A percentile compares a stretch with the other conserved stretches of the same genome.
These are phyloP conservation scores for Scalopus aquaticus DNA, from an alignment of 2,113 vertebrate species.

Conservation along the genomic window DNA sequence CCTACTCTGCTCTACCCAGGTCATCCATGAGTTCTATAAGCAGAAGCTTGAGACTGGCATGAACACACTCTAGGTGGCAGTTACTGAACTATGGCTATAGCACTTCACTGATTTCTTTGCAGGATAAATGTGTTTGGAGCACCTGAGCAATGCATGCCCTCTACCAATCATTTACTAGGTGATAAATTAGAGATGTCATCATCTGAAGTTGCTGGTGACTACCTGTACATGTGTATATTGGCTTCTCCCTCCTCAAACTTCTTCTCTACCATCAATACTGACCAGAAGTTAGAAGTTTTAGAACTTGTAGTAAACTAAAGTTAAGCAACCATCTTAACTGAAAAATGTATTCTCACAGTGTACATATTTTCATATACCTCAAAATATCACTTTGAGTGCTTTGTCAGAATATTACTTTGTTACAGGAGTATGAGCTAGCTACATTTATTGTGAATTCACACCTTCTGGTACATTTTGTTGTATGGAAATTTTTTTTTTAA, in stretches of 20 bases:
- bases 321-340: constrained; percentile 29
- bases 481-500: constrained; percentile 28
- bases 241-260: background rate
- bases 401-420: constrained; percentile 40
- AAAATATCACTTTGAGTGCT: constrained; percentile 21
- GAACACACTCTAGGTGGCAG: background rate
- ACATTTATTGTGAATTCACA: constrained; percentile 53
- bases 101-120: background rate
- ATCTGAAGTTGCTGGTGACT: background rate
- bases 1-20: background rate
- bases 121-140: background rate
- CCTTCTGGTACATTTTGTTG: constrained; percentile 50
- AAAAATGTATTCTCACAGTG: background rate
- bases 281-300: background rate
- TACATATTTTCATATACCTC: background rate
- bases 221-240: background rate
- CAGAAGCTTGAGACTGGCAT: background rate
- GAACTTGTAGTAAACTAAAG: background rate
- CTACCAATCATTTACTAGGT: background rate
- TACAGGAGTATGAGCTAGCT: constrained; percentile 27
- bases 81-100: background rate
- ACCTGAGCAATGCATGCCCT: background rate
- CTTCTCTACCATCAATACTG: background rate
- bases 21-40: background rate
- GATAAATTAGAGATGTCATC: background rate